These are phyloP conservation scores for Puntigrus tetrazona DNA, from an alignment of 2,113 vertebrate species.

Conservation along the genomic window DNA sequence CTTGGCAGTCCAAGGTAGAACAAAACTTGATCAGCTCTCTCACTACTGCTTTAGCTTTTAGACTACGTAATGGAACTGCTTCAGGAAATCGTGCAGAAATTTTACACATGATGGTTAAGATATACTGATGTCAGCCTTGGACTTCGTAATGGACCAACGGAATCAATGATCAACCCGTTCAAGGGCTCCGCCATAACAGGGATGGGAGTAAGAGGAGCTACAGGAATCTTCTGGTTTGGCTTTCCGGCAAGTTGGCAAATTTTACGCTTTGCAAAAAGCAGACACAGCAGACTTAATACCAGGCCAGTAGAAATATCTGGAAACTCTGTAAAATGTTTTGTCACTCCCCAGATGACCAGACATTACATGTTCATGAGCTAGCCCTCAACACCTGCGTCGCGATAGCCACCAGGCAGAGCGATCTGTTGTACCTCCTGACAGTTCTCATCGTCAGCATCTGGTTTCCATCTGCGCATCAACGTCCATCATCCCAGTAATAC, in stretches of 20 bases:
- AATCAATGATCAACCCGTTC: not conserved
- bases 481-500: not conserved
- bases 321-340: not conserved
- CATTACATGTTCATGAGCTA: not conserved
- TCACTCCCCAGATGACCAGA: not conserved
- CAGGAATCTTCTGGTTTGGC: not conserved
- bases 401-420: not conserved
- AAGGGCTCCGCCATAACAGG: not conserved
- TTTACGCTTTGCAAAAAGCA: not conserved
- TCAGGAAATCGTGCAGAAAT: too few relatives aligned
- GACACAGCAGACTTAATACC: not conserved
- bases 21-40: not conserved
- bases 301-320: conserved; percentile 8
- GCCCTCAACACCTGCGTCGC: not conserved
- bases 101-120: not conserved
- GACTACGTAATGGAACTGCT: too few relatives aligned
- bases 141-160: not conserved
- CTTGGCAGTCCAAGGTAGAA: too few relatives aligned
- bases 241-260: not conserved
- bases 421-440: not conserved
- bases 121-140: not conserved
- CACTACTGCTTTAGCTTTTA: not conserved
- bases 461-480: not conserved
- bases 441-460: not conserved
- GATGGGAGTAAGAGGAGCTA: not conserved